Conservation (phyloP, 2,888 invertebrate species). For the Drosophila cracens region DNA sequence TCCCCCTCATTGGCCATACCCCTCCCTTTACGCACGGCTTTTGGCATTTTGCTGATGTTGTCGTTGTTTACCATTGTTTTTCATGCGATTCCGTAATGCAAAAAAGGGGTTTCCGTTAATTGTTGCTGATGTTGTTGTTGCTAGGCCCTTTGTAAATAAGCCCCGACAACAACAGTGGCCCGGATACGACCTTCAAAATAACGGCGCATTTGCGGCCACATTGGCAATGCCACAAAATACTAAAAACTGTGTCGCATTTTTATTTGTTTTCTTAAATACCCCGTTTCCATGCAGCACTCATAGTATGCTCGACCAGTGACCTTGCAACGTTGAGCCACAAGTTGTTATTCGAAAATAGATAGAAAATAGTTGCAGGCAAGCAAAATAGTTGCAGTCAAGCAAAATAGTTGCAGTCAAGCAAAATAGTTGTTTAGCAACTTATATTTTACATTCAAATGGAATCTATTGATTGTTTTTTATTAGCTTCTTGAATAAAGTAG, state of each 20-base stretch:
- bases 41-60: conserved; percentile 27
- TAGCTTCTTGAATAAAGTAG: background rate
- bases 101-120: conserved; percentile 62
- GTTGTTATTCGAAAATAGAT: background rate
- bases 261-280: conserved; percentile 25
- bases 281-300: conserved; percentile 3
- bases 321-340: background rate
- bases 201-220: conserved; percentile 59
- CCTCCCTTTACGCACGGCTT: background rate
- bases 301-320: conserved; percentile 3
- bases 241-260: conserved; percentile 65
- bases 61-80: conserved; percentile 26
- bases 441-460: background rate
- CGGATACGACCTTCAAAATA: conserved; percentile 69
- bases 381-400: background rate
- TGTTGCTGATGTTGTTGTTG: conserved; percentile 20
- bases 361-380: background rate
- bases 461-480: background rate
- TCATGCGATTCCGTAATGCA: conserved; percentile 59
- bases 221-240: conserved; percentile 27
- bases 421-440: background rate
- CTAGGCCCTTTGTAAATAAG: conserved; percentile 45
- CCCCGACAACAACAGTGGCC: conserved; percentile 41
- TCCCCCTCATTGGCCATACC: background rate
- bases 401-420: background rate